Evolutionary conservation across 2,113 vertebrate genomes (phyloP).

Genomic region (Cephalophus harveyi): DNA sequence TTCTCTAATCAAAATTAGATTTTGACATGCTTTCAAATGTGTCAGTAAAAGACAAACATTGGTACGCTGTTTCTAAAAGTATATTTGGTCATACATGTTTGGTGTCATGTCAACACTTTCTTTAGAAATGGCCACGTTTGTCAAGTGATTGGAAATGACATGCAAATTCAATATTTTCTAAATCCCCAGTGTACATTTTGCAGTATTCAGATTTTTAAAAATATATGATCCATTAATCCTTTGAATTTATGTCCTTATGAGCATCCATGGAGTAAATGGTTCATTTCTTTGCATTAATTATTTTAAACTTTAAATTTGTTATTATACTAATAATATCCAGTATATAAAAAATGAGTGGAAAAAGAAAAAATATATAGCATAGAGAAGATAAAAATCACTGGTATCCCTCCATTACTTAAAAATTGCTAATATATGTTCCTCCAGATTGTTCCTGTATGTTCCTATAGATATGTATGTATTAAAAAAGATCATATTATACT

Average conservation of each 20-base stretch:
- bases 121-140: background rate
- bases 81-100: constrained; percentile 3
- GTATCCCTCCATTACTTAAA: background rate
- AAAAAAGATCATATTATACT: background rate
- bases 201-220: background rate
- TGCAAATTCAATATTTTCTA: constrained; percentile 4
- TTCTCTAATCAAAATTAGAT: constrained; percentile 53
- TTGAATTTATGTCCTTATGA: constrained; percentile 27
- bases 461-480: background rate
- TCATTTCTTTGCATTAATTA: background rate
- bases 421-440: background rate
- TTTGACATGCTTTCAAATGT: constrained; percentile 56
- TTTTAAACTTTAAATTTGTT: constrained; percentile 30
- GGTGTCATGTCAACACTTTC: background rate
- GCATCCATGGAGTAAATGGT: background rate
- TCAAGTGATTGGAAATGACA: background rate
- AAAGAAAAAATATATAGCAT: background rate
- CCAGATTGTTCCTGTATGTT: background rate
- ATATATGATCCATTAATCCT: background rate
- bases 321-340: background rate
- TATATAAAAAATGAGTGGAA: background rate
- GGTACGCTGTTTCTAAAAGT: background rate
- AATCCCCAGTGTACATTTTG: background rate
- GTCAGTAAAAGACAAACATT: constrained; percentile 30
- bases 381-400: background rate